Evolutionary conservation across 2,113 vertebrate genomes (phyloP), one percentile per base, ranked within the genome.

Genomic region (Sus scrofa): DNA sequence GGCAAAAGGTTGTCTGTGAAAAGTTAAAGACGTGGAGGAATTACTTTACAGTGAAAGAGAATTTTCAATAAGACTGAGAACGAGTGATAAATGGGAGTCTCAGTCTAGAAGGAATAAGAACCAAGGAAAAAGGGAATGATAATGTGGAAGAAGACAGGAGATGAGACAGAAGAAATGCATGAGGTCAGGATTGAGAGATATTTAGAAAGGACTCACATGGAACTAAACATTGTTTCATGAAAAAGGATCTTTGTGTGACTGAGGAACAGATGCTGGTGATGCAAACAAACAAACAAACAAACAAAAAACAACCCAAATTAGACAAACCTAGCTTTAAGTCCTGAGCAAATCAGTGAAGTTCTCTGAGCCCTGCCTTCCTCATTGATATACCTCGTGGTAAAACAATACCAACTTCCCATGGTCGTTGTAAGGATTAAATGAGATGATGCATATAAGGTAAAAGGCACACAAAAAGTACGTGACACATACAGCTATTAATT

Each of bases 31-130:
- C n/a, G 18, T 62, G 16, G 56, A 92, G 19, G 15, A 62, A 91
- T 70, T 78, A 70, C 19, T 85, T 95, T 70, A 85, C 26, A 77
- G 83, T 13, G 44, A 93, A 89, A 84, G 60, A 84, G 60, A 70
- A 70, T 89, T 84, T 84, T 88, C 78, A 84, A 27, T 44, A 78
- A 13, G 52, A 34, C 26, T 75, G 19, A 82, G 70, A 83, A 60
- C 6, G 3, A 93, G 20, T 75, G 79, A 77, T 18, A 90, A 90
- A 92, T 39, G 60, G 16, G 22, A 85, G 22, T 62, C 78, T 56
- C 39, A 15, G 19, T 39, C 52, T 77, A 60, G 65, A 86, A 92
- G 39, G 71, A 82, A 10, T 60, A 84, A 92, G 14, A 82, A 62
- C 26, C 22, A 44, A 82, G 20, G 56, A 52, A 63, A 84, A 67